Base-by-base conservation (phyloP, 2,888 invertebrate genomes). In the Eupithecia pulchellata region DNA sequence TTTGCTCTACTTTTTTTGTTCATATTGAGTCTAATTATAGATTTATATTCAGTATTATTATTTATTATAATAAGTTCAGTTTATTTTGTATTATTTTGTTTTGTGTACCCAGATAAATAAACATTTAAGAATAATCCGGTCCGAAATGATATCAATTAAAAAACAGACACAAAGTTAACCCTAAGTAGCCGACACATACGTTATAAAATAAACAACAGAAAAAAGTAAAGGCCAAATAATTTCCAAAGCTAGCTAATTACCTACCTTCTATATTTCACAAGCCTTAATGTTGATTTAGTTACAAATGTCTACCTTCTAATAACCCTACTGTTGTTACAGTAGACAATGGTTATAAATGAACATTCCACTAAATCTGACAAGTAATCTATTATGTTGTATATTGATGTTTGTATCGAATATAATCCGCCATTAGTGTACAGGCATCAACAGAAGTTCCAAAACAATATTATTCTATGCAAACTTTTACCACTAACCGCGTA, bases 341-440 rank as follows among this genome's bases (percentile, higher is more conserved):
- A 27, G 32, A 4, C 27, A 25, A 1, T 11, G 36, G 27, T 62
- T 20, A 62, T 55, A 55, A 62, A 61, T 32, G 14, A 61, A 52
- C n/a, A n/a, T 68, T 68, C 29, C 36, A 29, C 62, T 52, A 68
- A 68, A 68, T 55, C 62, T 63, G 55, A 63, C 68, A 63, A 32
- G 11, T 32, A 36, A 55, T 29, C 62, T 62, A n/a, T n/a, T n/a
- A n/a, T n/a, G n/a, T n/a, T n/a, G n/a, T n/a, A n/a, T n/a, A 68
- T 60, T 62, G 57, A 57, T 32, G 63, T 64, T 63, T 55, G 39
- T 58, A 64, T 20, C 68, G n/a, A 55, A 57, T 36, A 63, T 69
- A 64, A 29, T 60, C 30, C 30, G 29, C 32, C 42, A 69, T 64
- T 57, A 60, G 27, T 5, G 64, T 64, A 69, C 68, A 64, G 47